Evolutionary conservation across 2,113 vertebrate species (phyloP).

Genomic region (Menidia beryllina): DNA sequence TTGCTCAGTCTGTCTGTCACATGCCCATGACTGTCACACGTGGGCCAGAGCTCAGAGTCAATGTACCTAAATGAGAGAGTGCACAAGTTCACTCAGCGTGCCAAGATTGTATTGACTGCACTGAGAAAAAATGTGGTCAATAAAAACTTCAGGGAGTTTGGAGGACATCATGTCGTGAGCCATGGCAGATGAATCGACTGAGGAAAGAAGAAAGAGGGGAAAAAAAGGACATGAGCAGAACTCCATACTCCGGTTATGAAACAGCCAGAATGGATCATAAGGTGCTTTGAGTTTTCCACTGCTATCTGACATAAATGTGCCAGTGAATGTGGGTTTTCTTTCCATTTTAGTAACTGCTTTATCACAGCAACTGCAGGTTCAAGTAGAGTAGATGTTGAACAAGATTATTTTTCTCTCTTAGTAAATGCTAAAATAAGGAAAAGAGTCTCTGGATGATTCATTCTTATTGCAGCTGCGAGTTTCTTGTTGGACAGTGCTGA

Average conservation of each 20-base stretch:
- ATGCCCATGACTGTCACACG: neutral
- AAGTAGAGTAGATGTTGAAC: too few species aligned
- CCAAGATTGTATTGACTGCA: conserved; percentile 12
- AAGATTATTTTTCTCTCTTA: too few species aligned
- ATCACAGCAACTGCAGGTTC: too few species aligned
- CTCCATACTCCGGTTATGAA: conserved; percentile 6
- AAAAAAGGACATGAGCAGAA: neutral
- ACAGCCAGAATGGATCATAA: neutral
- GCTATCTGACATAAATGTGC: neutral
- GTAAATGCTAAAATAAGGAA: too few species aligned
- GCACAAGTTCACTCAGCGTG: conserved; percentile 3
- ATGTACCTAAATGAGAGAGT: conserved; percentile 1
- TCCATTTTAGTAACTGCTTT: neutral
- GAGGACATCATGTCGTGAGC: conserved; percentile 15
- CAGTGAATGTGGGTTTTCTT: neutral
- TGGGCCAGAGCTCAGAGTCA: conserved; percentile 2
- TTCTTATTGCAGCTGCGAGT: too few species aligned
- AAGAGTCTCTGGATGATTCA: too few species aligned
- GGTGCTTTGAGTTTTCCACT: neutral
- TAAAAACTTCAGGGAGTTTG: conserved; percentile 11
- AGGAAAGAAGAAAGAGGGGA: neutral
- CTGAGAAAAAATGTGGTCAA: conserved; percentile 13
- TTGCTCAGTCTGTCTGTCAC: conserved; percentile 1
- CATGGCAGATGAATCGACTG: conserved; percentile 12
- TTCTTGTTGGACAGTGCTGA: too few species aligned